Conservation (phyloP, 2,888 invertebrate genomes). For the Melipona bicolor region DNA sequence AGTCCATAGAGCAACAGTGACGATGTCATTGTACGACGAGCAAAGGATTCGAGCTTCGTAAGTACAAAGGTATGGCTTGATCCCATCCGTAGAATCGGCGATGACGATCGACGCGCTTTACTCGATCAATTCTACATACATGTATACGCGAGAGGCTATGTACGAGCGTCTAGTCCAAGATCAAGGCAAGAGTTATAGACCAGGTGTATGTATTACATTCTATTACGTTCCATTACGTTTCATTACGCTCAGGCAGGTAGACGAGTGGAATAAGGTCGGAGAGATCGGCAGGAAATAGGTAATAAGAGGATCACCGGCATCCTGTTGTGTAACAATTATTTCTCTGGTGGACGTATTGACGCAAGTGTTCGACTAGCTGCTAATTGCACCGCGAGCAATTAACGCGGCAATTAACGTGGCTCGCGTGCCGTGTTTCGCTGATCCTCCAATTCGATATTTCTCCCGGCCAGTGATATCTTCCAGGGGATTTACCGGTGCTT, state of each 20-base stretch:
- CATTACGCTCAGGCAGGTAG: slow-evolving; percentile 61
- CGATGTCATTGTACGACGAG: no score
- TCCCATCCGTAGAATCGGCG: no score
- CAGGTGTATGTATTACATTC: slow-evolving; percentile 66
- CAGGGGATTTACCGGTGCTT: background rate
- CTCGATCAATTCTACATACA: slow-evolving; percentile 28
- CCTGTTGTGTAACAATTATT: slow-evolving; percentile 59
- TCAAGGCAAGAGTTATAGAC: slow-evolving; percentile 60
- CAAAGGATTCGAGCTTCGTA: no score
- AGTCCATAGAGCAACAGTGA: no score
- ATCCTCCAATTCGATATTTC: background rate
- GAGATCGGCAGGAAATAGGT: slow-evolving; percentile 67
- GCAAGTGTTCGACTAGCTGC: slow-evolving; percentile 43
- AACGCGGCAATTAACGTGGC: slow-evolving; percentile 28
- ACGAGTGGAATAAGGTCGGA: slow-evolving; percentile 54
- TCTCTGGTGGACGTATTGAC: slow-evolving; percentile 32
- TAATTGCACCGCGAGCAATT: slow-evolving; percentile 51
- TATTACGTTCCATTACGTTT: slow-evolving; percentile 70
- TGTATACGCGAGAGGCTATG: background rate
- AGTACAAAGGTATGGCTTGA: no score
- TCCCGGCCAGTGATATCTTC: background rate
- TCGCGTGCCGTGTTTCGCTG: slow-evolving; percentile 21
- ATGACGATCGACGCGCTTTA: slow-evolving; percentile 19
- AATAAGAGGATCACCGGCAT: slow-evolving; percentile 62
- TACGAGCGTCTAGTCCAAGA: slow-evolving; percentile 44